A percentile compares a stretch with the other conserved stretches of the same genome.
Evolutionary conservation across 1,140 invertebrate genomes (phyloP).

Genomic region (Galleria mellonella): DNA sequence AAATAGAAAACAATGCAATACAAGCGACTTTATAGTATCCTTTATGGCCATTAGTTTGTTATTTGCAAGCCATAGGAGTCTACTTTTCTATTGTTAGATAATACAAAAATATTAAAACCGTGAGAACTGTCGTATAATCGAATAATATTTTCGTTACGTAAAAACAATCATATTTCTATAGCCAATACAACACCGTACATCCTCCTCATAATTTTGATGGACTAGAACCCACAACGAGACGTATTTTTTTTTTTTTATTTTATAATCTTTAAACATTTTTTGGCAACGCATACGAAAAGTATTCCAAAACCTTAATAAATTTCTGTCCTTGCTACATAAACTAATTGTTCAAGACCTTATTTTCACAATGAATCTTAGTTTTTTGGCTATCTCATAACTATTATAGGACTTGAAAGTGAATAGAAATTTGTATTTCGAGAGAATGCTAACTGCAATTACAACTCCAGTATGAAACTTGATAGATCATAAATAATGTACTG

Average conservation of each 20-base stretch:
- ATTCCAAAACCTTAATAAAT: conserved; percentile 10
- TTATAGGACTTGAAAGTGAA: too few relatives aligned
- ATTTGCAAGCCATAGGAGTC: conserved; percentile 69
- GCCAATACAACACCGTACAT: conserved; percentile 54
- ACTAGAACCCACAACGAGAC: conserved; percentile 67
- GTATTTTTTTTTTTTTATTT: conserved; percentile 31
- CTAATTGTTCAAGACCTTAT: too few relatives aligned
- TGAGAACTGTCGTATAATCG: conserved; percentile 43
- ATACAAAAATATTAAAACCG: conserved; percentile 58
- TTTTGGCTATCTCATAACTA: too few relatives aligned
- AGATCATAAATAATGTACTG: too few relatives aligned
- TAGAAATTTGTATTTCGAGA: too few relatives aligned
- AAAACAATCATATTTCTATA: conserved; percentile 24
- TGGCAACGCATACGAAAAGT: conserved; percentile 50
- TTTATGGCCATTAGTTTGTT: conserved; percentile 70
- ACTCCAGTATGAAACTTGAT: too few relatives aligned
- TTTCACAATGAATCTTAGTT: too few relatives aligned
- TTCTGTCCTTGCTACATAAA: too few relatives aligned
- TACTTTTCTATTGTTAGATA: conserved; percentile 64
- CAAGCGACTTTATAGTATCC: conserved; percentile 63
- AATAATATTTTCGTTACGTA: conserved; percentile 39
- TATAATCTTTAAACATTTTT: conserved; percentile 49
- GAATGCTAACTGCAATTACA: too few relatives aligned
- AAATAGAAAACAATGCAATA: conserved; percentile 63
- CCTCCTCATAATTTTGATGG: conserved; percentile 58